A percentile compares a stretch with the other conserved stretches of the same genome.
These are phyloP conservation scores for Cynopterus sphinx DNA, from an alignment of 2,797 vertebrate genomes.

Conservation along the genomic window DNA sequence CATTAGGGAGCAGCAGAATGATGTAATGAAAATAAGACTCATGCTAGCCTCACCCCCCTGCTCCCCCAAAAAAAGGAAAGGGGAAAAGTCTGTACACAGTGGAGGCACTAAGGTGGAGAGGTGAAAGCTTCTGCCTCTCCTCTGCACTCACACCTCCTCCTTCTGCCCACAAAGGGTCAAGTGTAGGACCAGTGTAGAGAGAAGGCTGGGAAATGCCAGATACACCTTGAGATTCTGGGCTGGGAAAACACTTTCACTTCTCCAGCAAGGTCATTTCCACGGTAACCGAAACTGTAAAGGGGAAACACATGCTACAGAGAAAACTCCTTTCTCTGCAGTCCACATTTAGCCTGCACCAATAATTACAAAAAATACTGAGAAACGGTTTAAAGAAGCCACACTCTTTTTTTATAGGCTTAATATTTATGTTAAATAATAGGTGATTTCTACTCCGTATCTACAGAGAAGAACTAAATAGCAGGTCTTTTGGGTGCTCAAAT, in stretches of 20 bases:
- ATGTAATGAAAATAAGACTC: background rate
- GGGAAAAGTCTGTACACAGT: background rate
- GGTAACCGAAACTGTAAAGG: slow-evolving; percentile 26
- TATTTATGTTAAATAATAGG: background rate
- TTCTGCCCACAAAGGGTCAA: background rate
- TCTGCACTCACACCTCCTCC: background rate
- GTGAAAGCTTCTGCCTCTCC: background rate
- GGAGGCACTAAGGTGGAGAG: background rate
- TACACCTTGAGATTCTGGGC: background rate
- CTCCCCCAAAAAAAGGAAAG: background rate
- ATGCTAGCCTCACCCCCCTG: fast-evolving
- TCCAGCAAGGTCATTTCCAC: slow-evolving; percentile 62
- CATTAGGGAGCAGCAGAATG: background rate
- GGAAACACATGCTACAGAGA: background rate
- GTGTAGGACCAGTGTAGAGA: background rate
- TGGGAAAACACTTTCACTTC: slow-evolving; percentile 43
- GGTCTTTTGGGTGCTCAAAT: background rate
- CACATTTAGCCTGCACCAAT: background rate
- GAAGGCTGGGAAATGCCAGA: slow-evolving; percentile 26
- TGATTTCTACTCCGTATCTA: background rate
- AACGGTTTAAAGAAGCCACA: background rate
- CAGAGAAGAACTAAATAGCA: background rate
- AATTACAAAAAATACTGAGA: background rate
- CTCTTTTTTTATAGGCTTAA: background rate
- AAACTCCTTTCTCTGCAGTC: background rate